These are phyloP conservation scores for Gopherus flavomarginatus DNA, from an alignment of 2,113 vertebrate genomes.

Conservation along the genomic window DNA sequence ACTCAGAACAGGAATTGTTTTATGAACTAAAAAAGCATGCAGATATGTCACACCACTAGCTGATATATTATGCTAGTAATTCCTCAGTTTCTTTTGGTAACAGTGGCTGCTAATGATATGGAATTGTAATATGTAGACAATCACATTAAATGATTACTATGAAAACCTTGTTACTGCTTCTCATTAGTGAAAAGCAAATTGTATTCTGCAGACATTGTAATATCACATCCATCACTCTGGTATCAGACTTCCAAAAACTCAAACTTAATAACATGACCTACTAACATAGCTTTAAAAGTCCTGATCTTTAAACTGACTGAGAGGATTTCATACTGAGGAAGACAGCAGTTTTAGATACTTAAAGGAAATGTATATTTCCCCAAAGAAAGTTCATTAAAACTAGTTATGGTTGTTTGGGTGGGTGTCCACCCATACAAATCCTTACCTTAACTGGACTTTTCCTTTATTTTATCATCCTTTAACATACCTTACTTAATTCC, in stretches of 20 bases:
- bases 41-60: neutral
- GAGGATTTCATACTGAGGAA: neutral
- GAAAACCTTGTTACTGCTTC: neutral
- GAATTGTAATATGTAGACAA: neutral
- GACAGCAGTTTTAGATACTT: neutral
- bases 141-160: neutral
- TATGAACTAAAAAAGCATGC: neutral
- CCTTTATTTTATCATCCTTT: no score
- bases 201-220: neutral
- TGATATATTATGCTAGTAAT: neutral
- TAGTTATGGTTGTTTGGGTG: neutral
- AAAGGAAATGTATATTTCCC: neutral
- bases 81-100: neutral
- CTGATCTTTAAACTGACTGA: neutral
- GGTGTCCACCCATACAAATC: neutral
- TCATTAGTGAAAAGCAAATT: neutral
- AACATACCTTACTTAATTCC: neutral
- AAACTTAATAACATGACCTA: neutral
- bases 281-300: neutral
- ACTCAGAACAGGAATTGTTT: neutral
- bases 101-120: neutral
- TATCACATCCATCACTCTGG: neutral
- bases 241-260: neutral
- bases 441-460: neutral
- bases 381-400: neutral